phyloP scores from a whole-genome alignment of 2,113 vertebrate genomes.

The Rhagologus leucostigma region DNA sequence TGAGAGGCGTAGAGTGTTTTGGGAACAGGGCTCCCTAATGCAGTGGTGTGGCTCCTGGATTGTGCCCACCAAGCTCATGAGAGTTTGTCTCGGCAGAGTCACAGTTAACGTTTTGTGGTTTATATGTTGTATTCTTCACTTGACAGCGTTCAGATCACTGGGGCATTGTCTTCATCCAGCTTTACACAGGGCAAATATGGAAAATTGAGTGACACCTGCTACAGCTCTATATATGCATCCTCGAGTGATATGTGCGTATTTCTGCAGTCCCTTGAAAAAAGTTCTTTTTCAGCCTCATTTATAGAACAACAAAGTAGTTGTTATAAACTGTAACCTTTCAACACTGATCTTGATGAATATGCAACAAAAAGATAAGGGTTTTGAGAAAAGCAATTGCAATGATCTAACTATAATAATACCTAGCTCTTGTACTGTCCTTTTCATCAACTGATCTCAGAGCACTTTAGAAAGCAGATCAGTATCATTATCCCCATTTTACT shows the following conservation, averaged over 20 bases:
- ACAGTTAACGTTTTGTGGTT: not conserved
- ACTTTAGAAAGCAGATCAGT: conserved; percentile 63
- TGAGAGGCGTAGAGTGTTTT: not conserved
- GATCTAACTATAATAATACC: conserved; percentile 61
- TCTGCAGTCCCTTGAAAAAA: conserved; percentile 38
- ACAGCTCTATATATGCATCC: not conserved
- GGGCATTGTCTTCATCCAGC: not conserved
- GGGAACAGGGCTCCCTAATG: not conserved
- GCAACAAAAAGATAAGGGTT: conserved; percentile 58
- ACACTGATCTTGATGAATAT: conserved; percentile 44
- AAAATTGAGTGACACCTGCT: not conserved
- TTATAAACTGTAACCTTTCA: conserved; percentile 53
- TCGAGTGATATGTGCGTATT: conserved; percentile 50
- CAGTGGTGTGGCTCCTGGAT: not conserved
- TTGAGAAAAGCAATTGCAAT: conserved; percentile 56
- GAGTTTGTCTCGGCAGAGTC: not conserved
- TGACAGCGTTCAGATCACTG: not conserved
- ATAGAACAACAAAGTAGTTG: conserved; percentile 44
- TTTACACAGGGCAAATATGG: not conserved
- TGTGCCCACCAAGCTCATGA: not conserved
- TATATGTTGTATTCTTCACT: not conserved
- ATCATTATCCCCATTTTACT: conserved; percentile 62
- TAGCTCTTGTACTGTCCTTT: conserved; percentile 51
- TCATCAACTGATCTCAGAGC: conserved; percentile 56
- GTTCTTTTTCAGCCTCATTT: conserved; percentile 25